Base-by-base conservation (phyloP, 2,797 vertebrate species). In the Apogon talboti region DNA sequence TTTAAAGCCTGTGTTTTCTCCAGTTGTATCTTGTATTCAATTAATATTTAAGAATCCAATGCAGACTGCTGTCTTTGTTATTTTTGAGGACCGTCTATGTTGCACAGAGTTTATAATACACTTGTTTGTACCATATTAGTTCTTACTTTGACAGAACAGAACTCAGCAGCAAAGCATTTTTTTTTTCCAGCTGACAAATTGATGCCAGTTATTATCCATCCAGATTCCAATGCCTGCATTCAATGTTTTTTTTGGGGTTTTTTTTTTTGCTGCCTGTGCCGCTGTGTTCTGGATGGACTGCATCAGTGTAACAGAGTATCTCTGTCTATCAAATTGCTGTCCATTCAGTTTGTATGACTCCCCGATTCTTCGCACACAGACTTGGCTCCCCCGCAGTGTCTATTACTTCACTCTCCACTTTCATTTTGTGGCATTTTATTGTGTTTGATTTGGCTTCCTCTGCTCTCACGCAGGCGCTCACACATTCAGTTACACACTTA, bases 121-220 rank as follows among this genome's bases (percentile, higher is more conserved):
- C 15, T 15, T 3, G 13, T 55, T 8, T 66, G 12, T 59, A 11
- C 48, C 2, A 38, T 9, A 18, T 50, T 38, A n/a, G 24, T 38
- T 7, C 58, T 42, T 30, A n/a, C 16, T 30, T 5, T 15, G 51
- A 50, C 38, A 51, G 46, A 45, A 16, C 47, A 41, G 33, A 46
- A 60, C 56, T 59, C 47, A 28, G 6, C 24, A 28, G 16, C 6
- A 16, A 7, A 46, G 38, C 33, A 35, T 16, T 24, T 46, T 50
- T 45, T 18, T 45, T 44, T 43, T 2, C 11, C 41, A 59, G 15
- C 21, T 33, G 14, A 47, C 60, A 64, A 41, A 42, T 37, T 35
- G 52, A 58, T 56, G 8, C 19, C 24, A 57, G 68, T 72, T 64
- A 35, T 45, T 51, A 44, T 57, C 51, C 38, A 21, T 51, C 61